Evolutionary conservation across 2,113 vertebrate genomes (phyloP).

Genomic region (Oncorhynchus clarkii): DNA sequence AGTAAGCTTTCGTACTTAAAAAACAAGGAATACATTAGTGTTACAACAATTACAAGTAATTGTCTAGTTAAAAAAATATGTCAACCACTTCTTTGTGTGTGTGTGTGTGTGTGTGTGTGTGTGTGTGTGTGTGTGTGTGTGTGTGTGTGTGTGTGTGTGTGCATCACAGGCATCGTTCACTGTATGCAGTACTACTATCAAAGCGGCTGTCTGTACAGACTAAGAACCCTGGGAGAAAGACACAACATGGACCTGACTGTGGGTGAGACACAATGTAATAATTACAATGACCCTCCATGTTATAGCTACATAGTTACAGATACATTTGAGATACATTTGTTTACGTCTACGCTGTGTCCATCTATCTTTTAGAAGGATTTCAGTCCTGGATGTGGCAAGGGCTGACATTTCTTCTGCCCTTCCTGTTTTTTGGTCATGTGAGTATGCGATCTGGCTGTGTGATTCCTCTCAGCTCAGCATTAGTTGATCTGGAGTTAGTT

Average conservation of each 20-base stretch:
- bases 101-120: no score
- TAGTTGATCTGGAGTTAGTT: no score
- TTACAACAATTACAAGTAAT: no score
- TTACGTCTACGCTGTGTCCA: background rate
- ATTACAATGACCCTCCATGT: background rate
- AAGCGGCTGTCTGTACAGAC: conserved; percentile 91
- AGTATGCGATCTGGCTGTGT: conserved; percentile 53
- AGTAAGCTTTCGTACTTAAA: conserved; percentile 73
- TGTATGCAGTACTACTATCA: conserved; percentile 98
- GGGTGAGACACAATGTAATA: conserved; percentile 73
- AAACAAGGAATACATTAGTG: background rate
- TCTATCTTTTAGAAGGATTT: conserved; percentile 84
- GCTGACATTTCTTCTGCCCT: conserved; percentile 93
- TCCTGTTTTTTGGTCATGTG: conserved; percentile 97
- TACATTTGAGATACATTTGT: background rate
- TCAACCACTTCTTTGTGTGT: background rate
- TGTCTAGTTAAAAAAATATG: no score
- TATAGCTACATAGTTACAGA: background rate
- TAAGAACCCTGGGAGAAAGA: conserved; percentile 90
- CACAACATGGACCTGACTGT: conserved; percentile 98
- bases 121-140: no score
- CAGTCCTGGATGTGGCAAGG: conserved; percentile 99
- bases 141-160: background rate
- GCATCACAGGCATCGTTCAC: conserved; percentile 85
- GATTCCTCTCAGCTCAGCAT: background rate